phyloP scores from a whole-genome alignment of 2,888 invertebrate genomes.

The Prostheceraeus crozeri region DNA sequence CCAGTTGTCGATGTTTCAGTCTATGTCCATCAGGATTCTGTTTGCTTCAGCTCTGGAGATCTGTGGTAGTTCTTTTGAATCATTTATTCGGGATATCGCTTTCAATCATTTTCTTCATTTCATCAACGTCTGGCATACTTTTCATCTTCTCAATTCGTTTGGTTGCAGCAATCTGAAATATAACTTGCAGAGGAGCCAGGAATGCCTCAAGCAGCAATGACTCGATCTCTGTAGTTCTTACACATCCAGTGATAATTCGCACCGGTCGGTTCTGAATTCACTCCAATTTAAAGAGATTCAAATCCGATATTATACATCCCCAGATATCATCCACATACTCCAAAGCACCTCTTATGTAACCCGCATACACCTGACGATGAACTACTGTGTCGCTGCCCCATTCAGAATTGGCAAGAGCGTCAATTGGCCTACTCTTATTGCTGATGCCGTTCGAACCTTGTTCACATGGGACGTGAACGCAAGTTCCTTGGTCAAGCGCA shows the following conservation, averaged over 20 bases:
- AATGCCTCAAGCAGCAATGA: too few relatives aligned
- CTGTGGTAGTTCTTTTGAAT: too few relatives aligned
- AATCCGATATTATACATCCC: not conserved
- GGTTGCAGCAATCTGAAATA: too few relatives aligned
- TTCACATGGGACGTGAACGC: not conserved
- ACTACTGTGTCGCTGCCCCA: slow-evolving; percentile 7
- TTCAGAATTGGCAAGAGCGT: not conserved
- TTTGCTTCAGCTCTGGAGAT: too few relatives aligned
- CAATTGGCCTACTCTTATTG: not conserved
- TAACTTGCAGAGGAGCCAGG: too few relatives aligned
- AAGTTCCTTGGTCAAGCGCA: not conserved
- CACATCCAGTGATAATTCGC: slow-evolving; percentile 12
- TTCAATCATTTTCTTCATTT: too few relatives aligned
- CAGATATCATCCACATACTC: slow-evolving; percentile 1
- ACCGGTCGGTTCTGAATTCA: not conserved
- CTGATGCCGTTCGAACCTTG: not conserved
- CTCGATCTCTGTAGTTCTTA: too few relatives aligned
- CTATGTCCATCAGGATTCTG: too few relatives aligned
- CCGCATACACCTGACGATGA: not conserved
- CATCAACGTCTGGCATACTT: too few relatives aligned
- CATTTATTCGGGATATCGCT: too few relatives aligned
- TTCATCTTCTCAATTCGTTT: too few relatives aligned
- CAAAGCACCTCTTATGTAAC: not conserved
- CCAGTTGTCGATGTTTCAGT: too few relatives aligned
- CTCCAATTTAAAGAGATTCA: not conserved